These are phyloP conservation scores for Rattus norvegicus DNA, from an alignment of 2,113 vertebrate species.

Conservation along the genomic window GRCr8 NC_086021.1:109244501-109245000, in stretches of 20 bases:
- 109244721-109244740: background rate
- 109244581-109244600: background rate
- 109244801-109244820: no score
- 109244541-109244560: background rate
- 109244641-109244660: no score
- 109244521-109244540: background rate
- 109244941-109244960: slow-evolving; percentile 51
- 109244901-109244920: slow-evolving; percentile 46
- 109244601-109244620: background rate
- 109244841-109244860: background rate
- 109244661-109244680: background rate
- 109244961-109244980: slow-evolving; percentile 37
- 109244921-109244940: slow-evolving; percentile 60
- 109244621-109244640: background rate
- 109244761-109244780: background rate
- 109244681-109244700: background rate
- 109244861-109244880: background rate
- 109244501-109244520: background rate
- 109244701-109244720: background rate
- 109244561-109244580: no score
- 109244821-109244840: background rate
- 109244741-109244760: background rate
- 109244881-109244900: background rate
- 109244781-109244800: no score
- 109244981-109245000: background rate